Conservation (phyloP, 2,797 vertebrate genomes). For the Valencia hispanica region DNA sequence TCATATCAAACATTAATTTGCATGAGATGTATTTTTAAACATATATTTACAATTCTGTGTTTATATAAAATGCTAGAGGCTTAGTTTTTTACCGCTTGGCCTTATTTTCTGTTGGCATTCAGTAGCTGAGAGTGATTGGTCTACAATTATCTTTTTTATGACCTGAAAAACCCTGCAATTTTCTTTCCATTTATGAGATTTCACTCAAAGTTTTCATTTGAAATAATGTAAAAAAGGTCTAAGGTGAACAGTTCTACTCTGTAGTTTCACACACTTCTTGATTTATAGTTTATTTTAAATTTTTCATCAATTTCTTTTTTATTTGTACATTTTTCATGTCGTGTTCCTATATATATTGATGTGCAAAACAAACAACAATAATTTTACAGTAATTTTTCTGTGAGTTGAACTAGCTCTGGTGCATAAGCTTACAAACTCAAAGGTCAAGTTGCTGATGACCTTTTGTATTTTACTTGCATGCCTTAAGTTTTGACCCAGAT, state of each 20-base stretch:
- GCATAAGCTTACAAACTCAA: conserved; percentile 19
- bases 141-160: not conserved
- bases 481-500: not conserved
- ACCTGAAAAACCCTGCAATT: not conserved
- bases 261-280: not conserved
- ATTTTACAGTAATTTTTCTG: not conserved
- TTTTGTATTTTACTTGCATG: conserved; percentile 7
- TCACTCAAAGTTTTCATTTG: not conserved
- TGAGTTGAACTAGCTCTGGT: not conserved
- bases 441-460: conserved; percentile 65
- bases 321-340: not conserved
- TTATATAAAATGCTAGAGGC: not conserved
- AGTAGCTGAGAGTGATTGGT: not conserved
- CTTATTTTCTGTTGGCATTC: conserved; percentile 1
- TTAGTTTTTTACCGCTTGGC: not conserved
- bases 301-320: not conserved
- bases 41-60: not conserved
- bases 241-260: not conserved
- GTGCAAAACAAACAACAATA: not conserved
- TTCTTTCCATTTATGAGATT: not conserved
- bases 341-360: not conserved
- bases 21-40: not conserved
- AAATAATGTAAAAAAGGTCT: conserved; percentile 9
- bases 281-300: not conserved
- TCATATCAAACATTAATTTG: not conserved